Percentiles rank a stretch among this genome's conserved stretches.
Conservation (phyloP, 2,888 invertebrate species). For the Lumbricus terrestris region DNA sequence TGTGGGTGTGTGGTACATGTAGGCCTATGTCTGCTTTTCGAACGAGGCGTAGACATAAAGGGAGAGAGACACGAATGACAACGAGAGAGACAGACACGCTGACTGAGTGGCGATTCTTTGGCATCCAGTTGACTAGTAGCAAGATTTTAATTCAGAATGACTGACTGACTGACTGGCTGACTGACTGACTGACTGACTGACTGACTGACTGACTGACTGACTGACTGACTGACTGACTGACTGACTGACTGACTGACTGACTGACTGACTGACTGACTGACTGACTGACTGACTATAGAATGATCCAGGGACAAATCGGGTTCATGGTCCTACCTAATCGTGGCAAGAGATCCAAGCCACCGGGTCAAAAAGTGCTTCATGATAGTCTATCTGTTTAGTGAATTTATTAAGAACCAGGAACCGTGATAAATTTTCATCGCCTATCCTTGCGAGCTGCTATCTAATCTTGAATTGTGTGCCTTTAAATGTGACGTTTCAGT, state of each 20-base stretch:
- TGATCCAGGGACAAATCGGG: no score
- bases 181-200: not conserved
- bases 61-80: not conserved
- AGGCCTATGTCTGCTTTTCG: no score
- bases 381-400: not conserved
- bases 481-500: no score
- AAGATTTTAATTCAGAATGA: not conserved
- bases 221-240: no score
- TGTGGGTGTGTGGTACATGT: no score
- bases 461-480: no score
- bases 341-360: not conserved
- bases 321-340: not conserved
- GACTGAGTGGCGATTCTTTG: not conserved
- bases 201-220: not conserved
- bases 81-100: not conserved
- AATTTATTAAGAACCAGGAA: no score
- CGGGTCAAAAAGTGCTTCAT: not conserved
- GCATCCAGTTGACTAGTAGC: not conserved
- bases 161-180: not conserved
- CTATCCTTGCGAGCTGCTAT: no score
- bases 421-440: not conserved
- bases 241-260: no score
- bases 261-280: no score
- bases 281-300: no score
- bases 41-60: not conserved